Evolutionary conservation across 2,113 vertebrate genomes (phyloP).

Genomic region (Zeus faber): DNA sequence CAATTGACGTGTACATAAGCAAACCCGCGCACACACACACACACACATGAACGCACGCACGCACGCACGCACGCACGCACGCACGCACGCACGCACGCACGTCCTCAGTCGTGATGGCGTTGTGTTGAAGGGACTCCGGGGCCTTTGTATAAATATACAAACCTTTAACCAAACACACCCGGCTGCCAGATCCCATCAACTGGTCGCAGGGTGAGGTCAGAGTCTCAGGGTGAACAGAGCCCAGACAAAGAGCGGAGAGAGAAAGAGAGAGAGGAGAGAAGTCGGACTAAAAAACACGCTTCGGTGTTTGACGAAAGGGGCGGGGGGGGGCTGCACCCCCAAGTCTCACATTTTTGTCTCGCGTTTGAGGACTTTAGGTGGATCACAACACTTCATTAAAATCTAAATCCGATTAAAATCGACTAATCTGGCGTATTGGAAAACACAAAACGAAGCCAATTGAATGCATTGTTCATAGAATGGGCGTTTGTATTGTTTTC

Average conservation of each 20-base stretch:
- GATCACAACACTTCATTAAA: no score
- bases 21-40: slow-evolving; percentile 20
- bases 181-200: slow-evolving; percentile 64
- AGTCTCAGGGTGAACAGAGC: slow-evolving; percentile 46
- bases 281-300: neutral
- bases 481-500: no score
- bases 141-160: slow-evolving; percentile 67
- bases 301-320: no score
- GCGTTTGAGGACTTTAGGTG: no score
- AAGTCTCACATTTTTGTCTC: neutral
- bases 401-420: no score
- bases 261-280: slow-evolving; percentile 1
- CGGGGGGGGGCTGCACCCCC: no score
- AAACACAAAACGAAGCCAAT: no score
- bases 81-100: slow-evolving; percentile 26
- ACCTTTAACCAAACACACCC: slow-evolving; percentile 57
- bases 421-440: no score
- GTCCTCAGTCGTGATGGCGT: slow-evolving; percentile 50
- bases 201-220: slow-evolving; percentile 52
- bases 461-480: no score
- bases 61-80: slow-evolving; percentile 14
- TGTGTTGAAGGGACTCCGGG: slow-evolving; percentile 50
- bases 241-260: slow-evolving; percentile 32
- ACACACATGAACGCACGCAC: slow-evolving; percentile 17
- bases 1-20: neutral